phyloP scores from a whole-genome alignment of 2,888 invertebrate genomes.

The Leptarthrus brevirostris region DNA sequence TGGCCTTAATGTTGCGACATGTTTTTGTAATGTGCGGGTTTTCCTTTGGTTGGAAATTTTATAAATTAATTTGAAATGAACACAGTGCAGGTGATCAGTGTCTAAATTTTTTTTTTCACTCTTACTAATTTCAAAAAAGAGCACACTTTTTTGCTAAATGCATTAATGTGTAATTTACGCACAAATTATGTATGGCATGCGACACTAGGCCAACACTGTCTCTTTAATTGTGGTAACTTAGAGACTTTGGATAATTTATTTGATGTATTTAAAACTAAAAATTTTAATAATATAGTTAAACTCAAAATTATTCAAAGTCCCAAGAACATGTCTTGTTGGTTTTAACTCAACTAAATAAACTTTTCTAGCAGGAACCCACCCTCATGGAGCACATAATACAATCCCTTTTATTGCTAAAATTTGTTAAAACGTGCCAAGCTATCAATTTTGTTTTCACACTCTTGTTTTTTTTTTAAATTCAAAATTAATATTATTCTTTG shows the following conservation, averaged over 20 bases:
- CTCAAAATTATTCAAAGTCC: background rate
- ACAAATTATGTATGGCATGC: background rate
- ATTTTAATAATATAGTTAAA: background rate
- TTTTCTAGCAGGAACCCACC: constrained; percentile 11
- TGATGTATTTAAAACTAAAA: background rate
- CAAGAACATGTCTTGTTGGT: background rate
- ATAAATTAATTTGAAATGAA: background rate
- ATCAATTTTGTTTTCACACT: constrained; percentile 30
- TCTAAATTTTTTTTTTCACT: background rate
- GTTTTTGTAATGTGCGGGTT: background rate
- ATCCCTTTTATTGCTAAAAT: constrained; percentile 9
- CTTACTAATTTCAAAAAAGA: too few species aligned
- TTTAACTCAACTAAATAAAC: constrained; percentile 17
- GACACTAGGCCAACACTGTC: constrained; percentile 21
- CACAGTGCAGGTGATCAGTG: background rate
- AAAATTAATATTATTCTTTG: background rate
- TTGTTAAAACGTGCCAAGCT: constrained; percentile 34
- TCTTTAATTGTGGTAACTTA: background rate
- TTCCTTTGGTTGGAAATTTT: background rate
- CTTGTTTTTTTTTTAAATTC: constrained; percentile 1
- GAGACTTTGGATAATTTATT: background rate
- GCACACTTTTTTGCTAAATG: background rate
- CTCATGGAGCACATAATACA: constrained; percentile 12
- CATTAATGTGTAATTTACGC: background rate
- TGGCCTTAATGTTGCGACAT: background rate